Base-by-base conservation (phyloP, 2,113 vertebrate species). In the Corythornis cristatus region DNA sequence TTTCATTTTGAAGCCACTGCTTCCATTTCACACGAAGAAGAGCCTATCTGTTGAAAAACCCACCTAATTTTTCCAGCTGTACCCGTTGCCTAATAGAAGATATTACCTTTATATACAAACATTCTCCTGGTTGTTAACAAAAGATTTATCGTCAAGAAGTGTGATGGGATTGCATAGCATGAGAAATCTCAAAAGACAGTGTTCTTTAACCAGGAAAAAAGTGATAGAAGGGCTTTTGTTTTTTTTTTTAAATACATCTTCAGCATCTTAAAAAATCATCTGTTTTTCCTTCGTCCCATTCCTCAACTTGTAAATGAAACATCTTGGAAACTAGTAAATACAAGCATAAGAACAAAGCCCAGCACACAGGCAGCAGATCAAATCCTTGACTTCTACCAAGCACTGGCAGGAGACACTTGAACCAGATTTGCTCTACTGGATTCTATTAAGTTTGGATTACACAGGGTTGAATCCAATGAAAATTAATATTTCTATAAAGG, bases 401-500 rank as follows among this genome's bases (percentile, higher is more conserved):
- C 35, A 51, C 48, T 42, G 46, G 20, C 78, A 89, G 64, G 40
- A 86, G 51, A 83, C 33, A 56, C 42, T 80, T n/a, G 61, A 93
- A 87, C 51, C 26, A 83, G 75, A 88, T 93, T 83, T 94, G 31
- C 20, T 67, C 48, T 45, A 53, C 5, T 80, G 51, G 35, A 85
- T n/a, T 54, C n/a, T 45, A 78, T 60, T 89, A 76, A 57, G 8
- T 86, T 89, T 18, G 19, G 75, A 91, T 88, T 92, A 87, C 87
- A 80, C 35, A n/a, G 51, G 12, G 26, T 72, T 65, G 82, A 89
- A 92, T 88, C 78, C 76, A 96, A 57, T 37, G 40, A 94, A 92
- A 95, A 87, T 85, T 85, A 83, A 65, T 85, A 76, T 89, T 94
- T 86, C 87, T 83, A 74, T 53, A 77, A 64, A 83, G 29, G 51